These are phyloP conservation scores for Tinea semifulvella DNA, from an alignment of 2,888 invertebrate genomes.

Conservation along the genomic window DNA sequence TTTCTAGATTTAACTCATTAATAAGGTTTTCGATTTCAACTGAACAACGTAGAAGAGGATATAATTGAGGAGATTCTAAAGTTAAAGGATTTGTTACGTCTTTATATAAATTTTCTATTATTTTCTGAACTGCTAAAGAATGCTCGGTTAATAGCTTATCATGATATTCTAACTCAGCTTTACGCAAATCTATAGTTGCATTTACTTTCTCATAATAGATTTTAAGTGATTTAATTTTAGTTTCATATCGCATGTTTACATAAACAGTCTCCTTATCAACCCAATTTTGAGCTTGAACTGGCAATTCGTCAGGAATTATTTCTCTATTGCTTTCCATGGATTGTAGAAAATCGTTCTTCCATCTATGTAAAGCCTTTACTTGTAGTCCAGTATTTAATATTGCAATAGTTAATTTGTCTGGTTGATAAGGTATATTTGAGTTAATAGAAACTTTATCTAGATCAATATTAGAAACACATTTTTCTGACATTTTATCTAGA, in stretches of 20 bases:
- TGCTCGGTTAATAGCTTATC: slow-evolving; percentile 39
- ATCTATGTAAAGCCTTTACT: slow-evolving; percentile 35
- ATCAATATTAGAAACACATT: too few relatives aligned
- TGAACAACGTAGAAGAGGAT: slow-evolving; percentile 38
- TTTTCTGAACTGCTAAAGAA: slow-evolving; percentile 33
- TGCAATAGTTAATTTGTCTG: slow-evolving; percentile 18
- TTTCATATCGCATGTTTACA: slow-evolving; percentile 37
- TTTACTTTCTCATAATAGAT: slow-evolving; percentile 40
- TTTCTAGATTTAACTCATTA: slow-evolving; percentile 28
- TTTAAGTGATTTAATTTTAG: slow-evolving; percentile 42
- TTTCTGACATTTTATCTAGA: too few relatives aligned
- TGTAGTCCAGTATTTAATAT: slow-evolving; percentile 42
- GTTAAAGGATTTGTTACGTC: slow-evolving; percentile 32
- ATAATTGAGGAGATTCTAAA: slow-evolving; percentile 33
- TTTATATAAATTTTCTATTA: slow-evolving; percentile 30
- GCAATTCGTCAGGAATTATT: slow-evolving; percentile 34
- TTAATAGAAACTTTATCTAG: background rate
- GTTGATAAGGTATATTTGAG: background rate
- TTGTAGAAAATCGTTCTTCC: slow-evolving; percentile 48
- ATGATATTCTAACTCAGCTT: slow-evolving; percentile 37
- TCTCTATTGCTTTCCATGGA: slow-evolving; percentile 36
- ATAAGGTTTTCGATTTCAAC: slow-evolving; percentile 25
- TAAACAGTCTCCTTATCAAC: slow-evolving; percentile 33
- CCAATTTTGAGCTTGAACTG: slow-evolving; percentile 37
- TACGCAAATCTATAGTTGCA: slow-evolving; percentile 32